phyloP scores from a whole-genome alignment of 1,140 invertebrate genomes.

The Nasonia giraulti region DNA sequence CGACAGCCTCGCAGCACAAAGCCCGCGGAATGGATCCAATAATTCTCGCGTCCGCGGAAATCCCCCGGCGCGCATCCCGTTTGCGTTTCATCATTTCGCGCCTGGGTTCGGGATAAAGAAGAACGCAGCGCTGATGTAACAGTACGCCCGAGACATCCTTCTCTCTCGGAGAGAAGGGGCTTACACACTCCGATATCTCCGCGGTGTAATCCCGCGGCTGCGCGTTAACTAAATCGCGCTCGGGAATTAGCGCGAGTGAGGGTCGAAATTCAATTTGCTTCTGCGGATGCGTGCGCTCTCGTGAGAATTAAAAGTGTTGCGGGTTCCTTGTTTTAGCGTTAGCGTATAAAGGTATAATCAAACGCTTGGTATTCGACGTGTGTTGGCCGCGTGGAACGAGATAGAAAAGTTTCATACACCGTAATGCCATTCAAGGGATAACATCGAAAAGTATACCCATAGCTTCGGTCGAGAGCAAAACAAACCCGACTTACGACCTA shows the following conservation, averaged over 20 bases:
- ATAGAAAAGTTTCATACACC: no score
- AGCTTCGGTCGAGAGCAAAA: no score
- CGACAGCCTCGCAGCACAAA: not conserved
- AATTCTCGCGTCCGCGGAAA: not conserved
- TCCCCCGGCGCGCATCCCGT: not conserved
- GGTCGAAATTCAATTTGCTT: slow-evolving; percentile 21
- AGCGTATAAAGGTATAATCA: no score
- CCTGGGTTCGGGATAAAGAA: not conserved
- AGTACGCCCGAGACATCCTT: not conserved
- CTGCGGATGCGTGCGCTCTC: not conserved
- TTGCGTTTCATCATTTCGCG: slow-evolving; percentile 13
- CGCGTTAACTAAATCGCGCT: slow-evolving; percentile 4
- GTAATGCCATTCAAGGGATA: no score
- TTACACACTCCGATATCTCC: not conserved
- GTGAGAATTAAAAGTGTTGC: no score
- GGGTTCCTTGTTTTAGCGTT: no score
- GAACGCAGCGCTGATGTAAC: not conserved
- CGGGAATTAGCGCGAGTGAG: not conserved
- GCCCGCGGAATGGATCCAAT: not conserved
- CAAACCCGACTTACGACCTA: no score
- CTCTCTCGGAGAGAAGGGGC: not conserved
- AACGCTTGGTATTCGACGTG: no score
- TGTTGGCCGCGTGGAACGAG: no score
- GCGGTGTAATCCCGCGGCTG: not conserved
- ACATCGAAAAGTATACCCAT: no score